Conservation (phyloP, 2,888 invertebrate species). For the Macropis europaea region DNA sequence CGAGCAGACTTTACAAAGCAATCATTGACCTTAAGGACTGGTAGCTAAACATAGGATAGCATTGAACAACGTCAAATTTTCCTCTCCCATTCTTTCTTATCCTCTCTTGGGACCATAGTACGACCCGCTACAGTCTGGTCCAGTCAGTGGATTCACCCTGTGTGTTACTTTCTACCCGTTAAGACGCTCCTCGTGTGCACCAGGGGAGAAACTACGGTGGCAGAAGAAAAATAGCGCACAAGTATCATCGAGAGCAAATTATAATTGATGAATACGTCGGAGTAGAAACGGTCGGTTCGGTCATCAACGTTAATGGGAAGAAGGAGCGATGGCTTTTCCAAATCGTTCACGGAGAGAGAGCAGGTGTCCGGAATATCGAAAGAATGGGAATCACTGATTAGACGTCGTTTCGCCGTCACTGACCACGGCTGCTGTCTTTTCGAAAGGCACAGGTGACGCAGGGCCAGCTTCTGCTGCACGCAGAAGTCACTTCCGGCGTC, state of each 20-base stretch:
- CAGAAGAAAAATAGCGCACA: background rate
- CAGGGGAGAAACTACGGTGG: background rate
- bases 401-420: slow-evolving; percentile 44
- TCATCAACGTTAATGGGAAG: background rate
- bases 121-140: too few species aligned
- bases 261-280: background rate
- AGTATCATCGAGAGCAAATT: background rate
- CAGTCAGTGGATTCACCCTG: too few species aligned
- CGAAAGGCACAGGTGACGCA: slow-evolving; percentile 8
- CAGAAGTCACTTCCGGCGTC: background rate
- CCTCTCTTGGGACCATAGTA: too few species aligned
- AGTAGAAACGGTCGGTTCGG: background rate
- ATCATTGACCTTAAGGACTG: too few species aligned
- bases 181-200: background rate
- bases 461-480: background rate
- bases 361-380: background rate
- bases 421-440: slow-evolving; percentile 49
- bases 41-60: too few species aligned
- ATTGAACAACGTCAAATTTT: too few species aligned
- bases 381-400: slow-evolving; percentile 2
- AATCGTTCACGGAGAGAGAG: background rate
- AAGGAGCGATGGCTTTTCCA: background rate
- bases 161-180: slow-evolving; percentile 1
- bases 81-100: too few species aligned
- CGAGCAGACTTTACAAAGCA: too few species aligned